These are phyloP conservation scores for Drosophila murphyi DNA, from an alignment of 1,140 invertebrate species.

Conservation along the genomic window DNA sequence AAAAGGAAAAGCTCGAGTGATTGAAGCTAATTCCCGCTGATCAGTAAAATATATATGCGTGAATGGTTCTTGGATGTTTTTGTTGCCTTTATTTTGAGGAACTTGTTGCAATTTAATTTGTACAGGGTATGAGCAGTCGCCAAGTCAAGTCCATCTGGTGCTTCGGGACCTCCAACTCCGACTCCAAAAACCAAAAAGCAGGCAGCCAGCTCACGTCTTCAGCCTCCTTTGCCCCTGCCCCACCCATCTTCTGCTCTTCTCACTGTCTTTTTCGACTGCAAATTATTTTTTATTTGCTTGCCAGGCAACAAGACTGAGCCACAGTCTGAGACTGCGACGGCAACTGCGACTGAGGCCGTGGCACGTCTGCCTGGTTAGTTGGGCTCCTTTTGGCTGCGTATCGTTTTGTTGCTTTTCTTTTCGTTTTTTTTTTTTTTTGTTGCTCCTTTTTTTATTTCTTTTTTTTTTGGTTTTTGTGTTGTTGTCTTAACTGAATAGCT, in stretches of 20 bases:
- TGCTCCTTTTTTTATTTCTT: conserved; percentile 10
- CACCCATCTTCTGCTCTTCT: background rate
- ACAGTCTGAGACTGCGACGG: background rate
- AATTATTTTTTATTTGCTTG: conserved; percentile 82
- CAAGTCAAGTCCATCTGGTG: background rate
- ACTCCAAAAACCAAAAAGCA: background rate
- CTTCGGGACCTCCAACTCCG: conserved; percentile 8
- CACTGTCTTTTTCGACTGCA: conserved; percentile 73
- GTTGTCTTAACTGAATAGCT: conserved; percentile 84
- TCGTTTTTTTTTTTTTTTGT: conserved; percentile 21
- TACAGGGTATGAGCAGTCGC: conserved; percentile 9
- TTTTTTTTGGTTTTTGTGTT: conserved; percentile 49
- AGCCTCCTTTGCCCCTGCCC: background rate
- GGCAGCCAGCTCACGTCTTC: conserved; percentile 21
- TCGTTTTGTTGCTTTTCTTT: conserved; percentile 33
- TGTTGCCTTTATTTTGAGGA: background rate
- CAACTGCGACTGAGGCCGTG: conserved; percentile 34
- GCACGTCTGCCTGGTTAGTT: conserved; percentile 70
- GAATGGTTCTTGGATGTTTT: too few relatives aligned
- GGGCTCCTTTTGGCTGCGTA: conserved; percentile 39
- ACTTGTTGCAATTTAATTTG: background rate
- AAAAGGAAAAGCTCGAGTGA: too few relatives aligned
- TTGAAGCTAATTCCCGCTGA: too few relatives aligned
- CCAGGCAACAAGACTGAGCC: conserved; percentile 21
- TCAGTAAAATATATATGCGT: too few relatives aligned